Conservation (phyloP, 2,888 invertebrate genomes). For the Sussaba pulchella region DNA sequence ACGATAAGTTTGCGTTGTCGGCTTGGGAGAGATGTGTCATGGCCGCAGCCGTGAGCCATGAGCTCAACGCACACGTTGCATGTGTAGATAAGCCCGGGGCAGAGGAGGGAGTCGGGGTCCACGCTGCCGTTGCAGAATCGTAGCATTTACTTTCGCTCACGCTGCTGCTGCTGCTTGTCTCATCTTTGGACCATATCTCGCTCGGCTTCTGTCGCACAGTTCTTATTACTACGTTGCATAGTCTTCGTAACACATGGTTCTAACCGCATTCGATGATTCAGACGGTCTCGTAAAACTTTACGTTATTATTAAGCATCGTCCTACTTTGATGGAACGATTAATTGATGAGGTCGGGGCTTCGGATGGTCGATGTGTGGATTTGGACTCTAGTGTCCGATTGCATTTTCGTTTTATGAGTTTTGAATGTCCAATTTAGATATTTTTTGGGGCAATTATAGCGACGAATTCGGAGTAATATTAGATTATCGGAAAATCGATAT, state of each 20-base stretch:
- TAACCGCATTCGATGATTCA: slow-evolving; percentile 31
- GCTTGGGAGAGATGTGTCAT: slow-evolving; percentile 9
- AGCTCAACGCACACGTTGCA: slow-evolving; percentile 47
- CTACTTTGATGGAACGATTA: slow-evolving; percentile 46
- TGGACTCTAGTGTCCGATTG: too few relatives aligned
- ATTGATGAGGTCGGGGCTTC: background rate
- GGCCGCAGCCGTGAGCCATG: slow-evolving; percentile 22
- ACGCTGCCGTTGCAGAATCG: background rate
- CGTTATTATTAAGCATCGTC: slow-evolving; percentile 46
- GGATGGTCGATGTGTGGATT: too few relatives aligned
- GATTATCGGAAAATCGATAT: too few relatives aligned
- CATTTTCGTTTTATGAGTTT: too few relatives aligned
- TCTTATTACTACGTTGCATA: background rate
- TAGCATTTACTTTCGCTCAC: slow-evolving; percentile 39
- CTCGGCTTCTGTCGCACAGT: slow-evolving; percentile 1
- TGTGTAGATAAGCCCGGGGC: slow-evolving; percentile 51
- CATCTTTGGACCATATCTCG: background rate
- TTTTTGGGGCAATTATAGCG: too few relatives aligned
- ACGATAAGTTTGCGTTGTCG: background rate
- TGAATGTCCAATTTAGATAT: too few relatives aligned
- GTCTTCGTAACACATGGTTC: background rate
- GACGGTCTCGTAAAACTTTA: background rate
- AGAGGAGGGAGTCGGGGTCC: slow-evolving; percentile 14
- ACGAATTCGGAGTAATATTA: too few relatives aligned
- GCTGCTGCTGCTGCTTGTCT: background rate